Conservation (phyloP, 2,888 invertebrate species). For the Thereva nobilitata region DNA sequence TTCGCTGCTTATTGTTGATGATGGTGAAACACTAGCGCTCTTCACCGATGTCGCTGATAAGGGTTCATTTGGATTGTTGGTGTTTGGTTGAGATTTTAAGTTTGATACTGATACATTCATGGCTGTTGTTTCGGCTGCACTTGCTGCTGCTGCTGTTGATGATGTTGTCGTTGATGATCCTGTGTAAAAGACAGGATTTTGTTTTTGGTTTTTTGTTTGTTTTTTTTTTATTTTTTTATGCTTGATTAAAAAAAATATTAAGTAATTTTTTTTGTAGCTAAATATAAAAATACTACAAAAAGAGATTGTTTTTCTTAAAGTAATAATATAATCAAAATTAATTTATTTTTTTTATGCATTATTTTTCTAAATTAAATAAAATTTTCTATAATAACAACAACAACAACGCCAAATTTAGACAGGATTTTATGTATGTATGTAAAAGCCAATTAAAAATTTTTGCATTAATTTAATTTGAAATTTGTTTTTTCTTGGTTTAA, state of each 20-base stretch:
- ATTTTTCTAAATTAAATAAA: no score
- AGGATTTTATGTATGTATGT: no score
- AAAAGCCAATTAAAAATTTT: no score
- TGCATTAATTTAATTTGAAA: no score
- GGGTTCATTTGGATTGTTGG: constrained; percentile 41
- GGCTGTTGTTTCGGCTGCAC: constrained; percentile 39
- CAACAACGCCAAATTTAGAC: no score
- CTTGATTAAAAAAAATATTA: constrained; percentile 1
- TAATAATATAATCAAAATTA: no score
- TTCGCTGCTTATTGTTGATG: constrained; percentile 44
- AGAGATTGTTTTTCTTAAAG: no score
- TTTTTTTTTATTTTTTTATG: no score
- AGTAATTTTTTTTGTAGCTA: background rate
- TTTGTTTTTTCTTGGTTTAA: no score
- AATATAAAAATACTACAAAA: no score
- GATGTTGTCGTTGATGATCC: constrained; percentile 42
- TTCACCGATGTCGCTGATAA: constrained; percentile 42
- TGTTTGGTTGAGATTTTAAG: constrained; percentile 17
- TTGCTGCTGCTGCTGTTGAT: constrained; percentile 46
- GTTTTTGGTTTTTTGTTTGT: constrained; percentile 57
- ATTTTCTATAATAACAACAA: no score
- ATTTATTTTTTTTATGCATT: no score
- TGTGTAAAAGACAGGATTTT: constrained; percentile 55
- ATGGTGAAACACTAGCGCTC: constrained; percentile 50
- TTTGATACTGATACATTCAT: constrained; percentile 28